Conservation (phyloP, 2,888 invertebrate species). For the Heliconius hortense region DNA sequence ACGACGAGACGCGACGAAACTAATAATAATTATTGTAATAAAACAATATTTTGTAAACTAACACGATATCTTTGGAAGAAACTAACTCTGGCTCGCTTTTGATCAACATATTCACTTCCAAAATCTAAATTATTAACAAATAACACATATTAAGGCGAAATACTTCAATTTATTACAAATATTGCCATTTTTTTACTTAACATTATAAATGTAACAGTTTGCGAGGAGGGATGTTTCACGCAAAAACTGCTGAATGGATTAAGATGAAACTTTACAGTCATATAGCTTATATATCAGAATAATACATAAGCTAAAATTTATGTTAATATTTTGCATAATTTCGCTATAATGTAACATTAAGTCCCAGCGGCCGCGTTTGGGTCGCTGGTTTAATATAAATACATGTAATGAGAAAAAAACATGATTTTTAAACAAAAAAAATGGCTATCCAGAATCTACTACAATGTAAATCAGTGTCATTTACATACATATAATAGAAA, state of each 20-base stretch:
- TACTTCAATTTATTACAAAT: conserved; percentile 34
- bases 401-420: neutral
- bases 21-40: conserved; percentile 48
- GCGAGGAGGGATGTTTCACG: neutral
- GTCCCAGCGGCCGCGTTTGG: no score
- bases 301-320: neutral
- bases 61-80: conserved; percentile 79
- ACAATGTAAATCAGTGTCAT: neutral
- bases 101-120: conserved; percentile 54
- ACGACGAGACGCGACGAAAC: conserved; percentile 62
- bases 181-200: conserved; percentile 4
- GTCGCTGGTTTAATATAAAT: neutral
- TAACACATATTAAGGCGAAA: conserved; percentile 48
- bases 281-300: neutral
- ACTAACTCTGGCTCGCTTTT: conserved; percentile 61
- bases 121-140: conserved; percentile 52
- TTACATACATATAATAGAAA: neutral
- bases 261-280: neutral
- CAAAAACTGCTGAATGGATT: neutral
- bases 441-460: conserved; percentile 6
- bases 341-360: no score
- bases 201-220: neutral
- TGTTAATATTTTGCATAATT: no score
- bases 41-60: conserved; percentile 64
- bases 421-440: neutral